phyloP scores from a whole-genome alignment of 2,888 invertebrate species.

The Caenorhabditis sp. region DNA sequence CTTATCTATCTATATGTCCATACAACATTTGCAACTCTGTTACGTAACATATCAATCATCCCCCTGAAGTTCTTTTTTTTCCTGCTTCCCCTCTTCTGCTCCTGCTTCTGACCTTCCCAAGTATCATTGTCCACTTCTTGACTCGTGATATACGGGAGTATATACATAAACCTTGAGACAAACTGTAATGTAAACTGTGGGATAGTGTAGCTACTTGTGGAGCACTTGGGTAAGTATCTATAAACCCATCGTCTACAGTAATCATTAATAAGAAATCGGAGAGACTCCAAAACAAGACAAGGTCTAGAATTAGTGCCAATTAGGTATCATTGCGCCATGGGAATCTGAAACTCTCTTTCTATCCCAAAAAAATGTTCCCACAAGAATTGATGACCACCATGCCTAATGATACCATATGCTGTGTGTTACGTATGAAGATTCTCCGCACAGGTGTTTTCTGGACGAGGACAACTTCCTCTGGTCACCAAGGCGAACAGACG shows the following conservation, averaged over 20 bases:
- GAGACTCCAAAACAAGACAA: neutral
- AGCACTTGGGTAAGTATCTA: neutral
- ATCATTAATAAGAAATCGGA: neutral
- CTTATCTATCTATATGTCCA: too few relatives aligned
- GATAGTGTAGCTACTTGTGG: neutral
- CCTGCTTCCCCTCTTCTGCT: neutral
- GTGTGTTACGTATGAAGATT: neutral
- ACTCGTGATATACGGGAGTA: neutral
- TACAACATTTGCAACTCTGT: slow-evolving; percentile 14
- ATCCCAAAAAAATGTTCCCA: neutral
- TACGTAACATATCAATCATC: slow-evolving; percentile 50
- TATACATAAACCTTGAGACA: slow-evolving; percentile 36
- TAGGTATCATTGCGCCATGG: slow-evolving; percentile 58
- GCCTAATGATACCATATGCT: slow-evolving; percentile 39
- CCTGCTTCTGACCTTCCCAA: slow-evolving; percentile 9
- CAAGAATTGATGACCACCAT: neutral
- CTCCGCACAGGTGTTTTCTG: slow-evolving; percentile 4
- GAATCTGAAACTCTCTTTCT: slow-evolving; percentile 42
- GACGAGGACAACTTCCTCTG: neutral
- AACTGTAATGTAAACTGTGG: slow-evolving; percentile 32
- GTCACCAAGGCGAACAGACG: slow-evolving; percentile 22
- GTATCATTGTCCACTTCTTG: slow-evolving; percentile 40
- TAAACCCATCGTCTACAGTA: slow-evolving; percentile 4
- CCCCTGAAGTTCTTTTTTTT: neutral
- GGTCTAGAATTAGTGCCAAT: slow-evolving; percentile 44